Evolutionary conservation across 1,140 invertebrate species (phyloP).

Genomic region (Vollenhovia emeryi): DNA sequence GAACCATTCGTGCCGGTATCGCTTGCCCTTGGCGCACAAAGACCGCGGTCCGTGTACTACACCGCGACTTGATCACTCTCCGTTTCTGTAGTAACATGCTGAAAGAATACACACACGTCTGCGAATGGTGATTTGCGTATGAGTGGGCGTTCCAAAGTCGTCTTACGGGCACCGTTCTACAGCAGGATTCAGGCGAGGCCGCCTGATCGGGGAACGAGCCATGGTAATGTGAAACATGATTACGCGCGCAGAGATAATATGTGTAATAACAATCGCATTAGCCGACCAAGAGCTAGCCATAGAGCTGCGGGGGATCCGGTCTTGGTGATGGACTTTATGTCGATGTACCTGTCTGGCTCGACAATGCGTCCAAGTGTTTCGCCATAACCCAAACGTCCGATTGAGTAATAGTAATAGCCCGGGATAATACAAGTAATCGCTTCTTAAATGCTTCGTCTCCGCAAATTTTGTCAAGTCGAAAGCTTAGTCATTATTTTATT

Average conservation of each 20-base stretch:
- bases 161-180: constrained; percentile 60
- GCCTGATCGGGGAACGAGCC: constrained; percentile 68
- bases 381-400: constrained; percentile 41
- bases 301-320: constrained; percentile 76
- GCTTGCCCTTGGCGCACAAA: constrained; percentile 60
- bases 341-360: constrained; percentile 34
- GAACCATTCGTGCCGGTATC: constrained; percentile 62
- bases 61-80: constrained; percentile 70
- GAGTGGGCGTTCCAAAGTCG: constrained; percentile 70
- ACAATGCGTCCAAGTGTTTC: constrained; percentile 39
- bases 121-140: constrained; percentile 75
- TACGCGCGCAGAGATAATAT: constrained; percentile 83
- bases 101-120: constrained; percentile 73
- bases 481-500: background rate
- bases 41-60: constrained; percentile 65
- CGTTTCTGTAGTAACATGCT: constrained; percentile 71
- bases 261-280: constrained; percentile 84
- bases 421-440: background rate
- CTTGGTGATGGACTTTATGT: constrained; percentile 64
- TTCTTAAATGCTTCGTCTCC: background rate
- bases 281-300: constrained; percentile 71
- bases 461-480: background rate
- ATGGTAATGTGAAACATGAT: constrained; percentile 84
- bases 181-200: constrained; percentile 59
- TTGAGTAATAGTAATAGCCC: constrained; percentile 40